Evolutionary conservation across 2,888 invertebrate genomes (phyloP).

Genomic region (Cybosia mesomella): DNA sequence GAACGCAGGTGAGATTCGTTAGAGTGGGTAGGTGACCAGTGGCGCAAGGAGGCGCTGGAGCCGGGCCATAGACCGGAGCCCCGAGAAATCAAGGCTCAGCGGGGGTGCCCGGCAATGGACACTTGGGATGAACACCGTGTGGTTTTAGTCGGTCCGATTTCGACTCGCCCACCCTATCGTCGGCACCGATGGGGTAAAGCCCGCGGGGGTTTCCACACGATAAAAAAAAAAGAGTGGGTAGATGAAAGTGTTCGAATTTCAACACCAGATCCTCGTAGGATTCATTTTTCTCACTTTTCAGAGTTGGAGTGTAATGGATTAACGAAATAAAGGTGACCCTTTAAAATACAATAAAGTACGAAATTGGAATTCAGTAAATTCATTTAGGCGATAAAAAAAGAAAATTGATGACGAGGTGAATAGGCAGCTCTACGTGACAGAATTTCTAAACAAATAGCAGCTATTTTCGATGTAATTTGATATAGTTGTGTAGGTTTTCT

Average conservation of each 20-base stretch:
- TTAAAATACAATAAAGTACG: constrained; percentile 21
- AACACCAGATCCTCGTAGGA: not conserved
- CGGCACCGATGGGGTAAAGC: too few relatives aligned
- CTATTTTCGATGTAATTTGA: constrained; percentile 26
- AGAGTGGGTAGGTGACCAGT: too few relatives aligned
- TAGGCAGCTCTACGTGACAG: constrained; percentile 39
- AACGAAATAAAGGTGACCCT: constrained; percentile 6
- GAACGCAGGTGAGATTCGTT: too few relatives aligned
- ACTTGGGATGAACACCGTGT: too few relatives aligned
- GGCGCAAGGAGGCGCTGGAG: too few relatives aligned
- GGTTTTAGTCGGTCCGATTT: too few relatives aligned
- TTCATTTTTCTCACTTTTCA: constrained; percentile 11
- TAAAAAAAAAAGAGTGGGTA: too few relatives aligned
- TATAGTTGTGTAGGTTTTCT: constrained; percentile 5
- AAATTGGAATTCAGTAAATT: constrained; percentile 37
- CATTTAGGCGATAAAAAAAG: constrained; percentile 30
- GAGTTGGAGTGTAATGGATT: constrained; percentile 4
- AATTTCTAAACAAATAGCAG: constrained; percentile 29
- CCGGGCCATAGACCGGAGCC: too few relatives aligned
- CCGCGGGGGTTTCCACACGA: too few relatives aligned
- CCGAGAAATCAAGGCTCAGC: too few relatives aligned
- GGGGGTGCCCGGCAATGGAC: too few relatives aligned
- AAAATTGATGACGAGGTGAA: constrained; percentile 44
- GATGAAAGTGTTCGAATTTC: not conserved
- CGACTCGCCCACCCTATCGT: too few relatives aligned